phyloP scores from a whole-genome alignment of 1,140 invertebrate species.

The Neelides sp. region DNA sequence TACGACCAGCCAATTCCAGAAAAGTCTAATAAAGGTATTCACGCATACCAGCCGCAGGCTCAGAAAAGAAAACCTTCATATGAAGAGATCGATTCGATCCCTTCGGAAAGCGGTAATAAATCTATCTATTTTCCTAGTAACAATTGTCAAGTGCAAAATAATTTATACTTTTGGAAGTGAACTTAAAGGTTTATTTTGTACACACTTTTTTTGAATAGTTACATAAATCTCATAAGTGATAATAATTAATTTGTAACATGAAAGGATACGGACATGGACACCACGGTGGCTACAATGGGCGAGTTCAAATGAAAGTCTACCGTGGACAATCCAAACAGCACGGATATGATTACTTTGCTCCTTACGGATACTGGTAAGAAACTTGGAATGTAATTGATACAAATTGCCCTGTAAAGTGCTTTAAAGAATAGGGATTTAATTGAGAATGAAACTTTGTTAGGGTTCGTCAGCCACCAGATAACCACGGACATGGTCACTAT shows the following conservation, averaged over 20 bases:
- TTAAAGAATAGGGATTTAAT: neutral
- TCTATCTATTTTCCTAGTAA: neutral
- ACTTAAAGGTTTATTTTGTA: constrained; percentile 1
- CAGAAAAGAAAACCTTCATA: too few species aligned
- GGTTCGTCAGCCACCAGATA: constrained; percentile 7
- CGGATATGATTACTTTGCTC: constrained; percentile 22
- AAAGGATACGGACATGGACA: constrained; percentile 9
- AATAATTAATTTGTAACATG: neutral
- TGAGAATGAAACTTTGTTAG: neutral
- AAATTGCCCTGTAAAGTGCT: neutral
- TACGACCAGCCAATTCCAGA: too few species aligned
- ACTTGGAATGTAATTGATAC: neutral
- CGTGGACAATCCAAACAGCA: constrained; percentile 26
- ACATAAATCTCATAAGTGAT: neutral
- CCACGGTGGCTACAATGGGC: constrained; percentile 16
- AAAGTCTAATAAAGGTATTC: too few species aligned
- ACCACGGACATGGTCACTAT: neutral
- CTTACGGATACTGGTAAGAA: constrained; percentile 23
- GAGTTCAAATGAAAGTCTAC: constrained; percentile 30
- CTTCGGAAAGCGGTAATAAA: constrained; percentile 1
- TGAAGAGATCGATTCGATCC: too few species aligned
- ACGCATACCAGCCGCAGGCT: too few species aligned
- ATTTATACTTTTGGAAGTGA: neutral
- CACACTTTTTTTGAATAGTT: constrained; percentile 8
- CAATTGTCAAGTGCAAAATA: neutral